Evolutionary conservation across 2,113 vertebrate genomes (phyloP), one percentile per base, ranked within the genome.

Genomic region (Platanista minor): DNA sequence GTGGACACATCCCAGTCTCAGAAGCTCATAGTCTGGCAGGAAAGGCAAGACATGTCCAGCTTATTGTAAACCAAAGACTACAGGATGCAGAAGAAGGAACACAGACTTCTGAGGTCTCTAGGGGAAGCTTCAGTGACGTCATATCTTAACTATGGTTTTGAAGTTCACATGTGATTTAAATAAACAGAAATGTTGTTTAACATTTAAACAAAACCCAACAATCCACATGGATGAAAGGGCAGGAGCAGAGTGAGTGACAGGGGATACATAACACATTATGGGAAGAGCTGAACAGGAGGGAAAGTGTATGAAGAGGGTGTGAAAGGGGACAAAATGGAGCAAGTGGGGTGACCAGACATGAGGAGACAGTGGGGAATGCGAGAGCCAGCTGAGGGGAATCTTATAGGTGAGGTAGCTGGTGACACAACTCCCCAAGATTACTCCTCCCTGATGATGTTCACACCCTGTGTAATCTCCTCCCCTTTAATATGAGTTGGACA

Each of bases 351-450:
- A 11, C 6, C 8, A 43, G 36, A 29, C 14, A 20, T 36, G 43
- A 25, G n/a, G 3, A 89, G 17, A 36, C 3, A 57, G n/a, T 1
- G 4, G 27, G 20, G 12, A 2, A 20, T 0, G 3, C 29, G 29
- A 7, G 0, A 84, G 31, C 8, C n/a, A 20, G 33, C 6, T 2
- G 20, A n/a, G 21, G 41, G 52, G 31, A 61, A 46, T 33, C 82
- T 31, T 17, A 59, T 2, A 43, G n/a, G 5, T 25, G 21, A 23
- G 29, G 8, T 3, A 9, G 69, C 66, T 21, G 43, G 25, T 8
- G 57, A 43, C 41, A 21, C 5, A 36, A 41, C 7, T n/a, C 36
- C 54, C 31, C 39, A 11, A 8, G 74, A 64, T 14, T 5, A 23
- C 6, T 9, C 23, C 6, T 5, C 43, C 15, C 36, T 21, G 36